Conservation (phyloP, 2,113 vertebrate genomes). For the Heteronetta atricapilla region DNA sequence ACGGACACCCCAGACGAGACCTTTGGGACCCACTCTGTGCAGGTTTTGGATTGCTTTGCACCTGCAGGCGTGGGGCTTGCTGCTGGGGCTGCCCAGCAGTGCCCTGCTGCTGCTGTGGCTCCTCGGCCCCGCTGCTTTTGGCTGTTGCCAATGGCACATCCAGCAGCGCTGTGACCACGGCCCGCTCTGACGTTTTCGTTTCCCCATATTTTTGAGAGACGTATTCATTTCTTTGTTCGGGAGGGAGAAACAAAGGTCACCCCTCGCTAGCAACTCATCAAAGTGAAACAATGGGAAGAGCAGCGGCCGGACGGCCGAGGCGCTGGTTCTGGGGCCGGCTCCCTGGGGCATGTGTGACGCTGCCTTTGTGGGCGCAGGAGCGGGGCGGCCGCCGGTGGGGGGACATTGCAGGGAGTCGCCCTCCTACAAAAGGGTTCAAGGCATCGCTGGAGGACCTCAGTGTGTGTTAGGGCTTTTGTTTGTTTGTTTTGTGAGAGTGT, state of each 20-base stretch:
- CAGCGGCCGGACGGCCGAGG: background rate
- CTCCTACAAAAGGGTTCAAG: slow-evolving; percentile 20
- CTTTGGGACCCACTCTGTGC: background rate
- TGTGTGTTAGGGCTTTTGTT: slow-evolving; percentile 17
- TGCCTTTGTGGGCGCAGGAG: slow-evolving; percentile 29
- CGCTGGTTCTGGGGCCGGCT: background rate
- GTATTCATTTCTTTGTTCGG: slow-evolving; percentile 33
- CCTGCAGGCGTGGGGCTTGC: rapidly evolving
- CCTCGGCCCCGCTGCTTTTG: background rate
- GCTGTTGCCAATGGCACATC: background rate
- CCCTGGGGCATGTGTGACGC: background rate
- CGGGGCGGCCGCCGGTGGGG: background rate
- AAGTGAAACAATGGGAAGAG: slow-evolving; percentile 63
- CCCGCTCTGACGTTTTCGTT: slow-evolving; percentile 28
- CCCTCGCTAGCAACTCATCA: slow-evolving; percentile 43
- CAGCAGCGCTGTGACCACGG: background rate
- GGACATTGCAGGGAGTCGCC: background rate
- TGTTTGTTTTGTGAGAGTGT: background rate
- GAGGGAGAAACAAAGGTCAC: slow-evolving; percentile 53
- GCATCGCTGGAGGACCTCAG: slow-evolving; percentile 10
- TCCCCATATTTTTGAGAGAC: background rate
- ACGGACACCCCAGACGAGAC: background rate
- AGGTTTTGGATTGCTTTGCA: background rate
- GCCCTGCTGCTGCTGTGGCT: background rate
- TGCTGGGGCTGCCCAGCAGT: background rate